A percentile compares a stretch with the other conserved stretches of the same genome.
These are phyloP conservation scores for Antheraea assamensis DNA, from an alignment of 2,888 invertebrate genomes.

Conservation along the genomic window DNA sequence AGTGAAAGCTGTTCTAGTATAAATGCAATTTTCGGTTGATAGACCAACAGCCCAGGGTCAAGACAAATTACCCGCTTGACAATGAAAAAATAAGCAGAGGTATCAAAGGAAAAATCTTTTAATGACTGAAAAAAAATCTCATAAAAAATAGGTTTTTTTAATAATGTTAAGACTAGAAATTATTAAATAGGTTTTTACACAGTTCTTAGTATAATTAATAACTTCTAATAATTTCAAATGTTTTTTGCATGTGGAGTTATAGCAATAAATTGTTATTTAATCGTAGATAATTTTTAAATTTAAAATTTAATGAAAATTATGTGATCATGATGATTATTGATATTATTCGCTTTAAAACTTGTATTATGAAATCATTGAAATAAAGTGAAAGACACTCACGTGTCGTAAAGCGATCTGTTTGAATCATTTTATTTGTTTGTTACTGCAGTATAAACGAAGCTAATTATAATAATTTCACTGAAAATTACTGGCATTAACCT, in stretches of 20 bases:
- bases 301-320: background rate
- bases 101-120: too few relatives aligned
- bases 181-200: background rate
- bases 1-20: too few relatives aligned
- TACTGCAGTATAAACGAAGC: conserved; percentile 77
- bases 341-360: background rate
- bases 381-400: conserved; percentile 8
- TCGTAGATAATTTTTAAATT: background rate
- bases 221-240: background rate
- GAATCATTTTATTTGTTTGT: conserved; percentile 80
- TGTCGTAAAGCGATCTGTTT: conserved; percentile 50
- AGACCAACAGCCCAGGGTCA: too few relatives aligned
- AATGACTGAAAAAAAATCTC: too few relatives aligned
- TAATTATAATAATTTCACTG: conserved; percentile 81
- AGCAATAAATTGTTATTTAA: background rate
- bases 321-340: background rate
- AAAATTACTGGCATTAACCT: conserved; percentile 80
- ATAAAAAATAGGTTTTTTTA: too few relatives aligned
- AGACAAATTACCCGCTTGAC: too few relatives aligned
- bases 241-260: too few relatives aligned
- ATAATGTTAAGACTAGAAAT: too few relatives aligned
- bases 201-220: background rate
- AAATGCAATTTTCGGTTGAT: too few relatives aligned
- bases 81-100: too few relatives aligned
- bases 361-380: conserved; percentile 3